Base-by-base conservation (phyloP, 2,797 vertebrate genomes). In the Anguilla obscura region DNA sequence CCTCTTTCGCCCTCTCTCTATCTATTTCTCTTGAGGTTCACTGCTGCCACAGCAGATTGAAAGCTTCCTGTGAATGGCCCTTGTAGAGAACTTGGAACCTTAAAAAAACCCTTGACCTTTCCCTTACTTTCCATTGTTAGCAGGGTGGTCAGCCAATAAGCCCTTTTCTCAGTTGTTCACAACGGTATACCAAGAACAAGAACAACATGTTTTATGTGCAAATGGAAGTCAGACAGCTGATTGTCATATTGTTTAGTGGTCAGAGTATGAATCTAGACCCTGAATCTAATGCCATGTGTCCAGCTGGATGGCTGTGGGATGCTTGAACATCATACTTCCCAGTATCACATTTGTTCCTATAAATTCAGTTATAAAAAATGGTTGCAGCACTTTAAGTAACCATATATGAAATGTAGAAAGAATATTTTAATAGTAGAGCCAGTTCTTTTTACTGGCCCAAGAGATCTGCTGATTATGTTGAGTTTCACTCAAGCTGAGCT, bases 61-160 rank as follows among this genome's bases (percentile, higher is more conserved):
- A 89, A 74, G 83, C 54, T 84, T 69, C 89, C 86, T 86, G 52
- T 86, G 88, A 85, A 60, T 12, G 52, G 60, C 85, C 33, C 79
- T 74, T 58, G n/a, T 45, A 84, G 80, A 24, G 40, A 80, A 60
- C 50, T 16, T 16, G 50, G 76, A 33, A 88, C 24, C 10, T 27
- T 27, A 48, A 58, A 88, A 80, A 48, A 52, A 63, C 33, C 54
- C 71, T 48, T 48, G 74, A 86, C 80, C 88, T 85, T 83, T 84
- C 18, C 80, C 80, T 71, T 76, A 33, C 79, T 58, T 74, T 36
- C 76, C 18, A 48, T 79, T 60, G 33, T 27, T 54, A 27, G 71
- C 52, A 45, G 9, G 52, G 54, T 69, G 86, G 30, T 50, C 71
- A 85, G 82, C 24, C 69, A 54, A 86, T 6, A n/a, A 85, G 14